Evolutionary conservation across 2,888 invertebrate species (phyloP), one percentile per base, ranked within the genome.

Genomic region (Papilio demoleus): DNA sequence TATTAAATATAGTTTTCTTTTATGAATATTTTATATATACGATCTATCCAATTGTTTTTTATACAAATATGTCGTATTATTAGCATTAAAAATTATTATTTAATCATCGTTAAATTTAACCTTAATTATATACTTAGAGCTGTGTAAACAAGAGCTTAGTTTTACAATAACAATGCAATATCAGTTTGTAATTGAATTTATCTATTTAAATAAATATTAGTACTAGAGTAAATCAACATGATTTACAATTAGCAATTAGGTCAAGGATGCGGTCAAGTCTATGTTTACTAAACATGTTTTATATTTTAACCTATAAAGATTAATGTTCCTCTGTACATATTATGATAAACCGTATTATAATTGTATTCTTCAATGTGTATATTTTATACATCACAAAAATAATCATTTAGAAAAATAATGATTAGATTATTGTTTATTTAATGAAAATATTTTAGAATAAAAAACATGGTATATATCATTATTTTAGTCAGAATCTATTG

Each of bases 1-100:
- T 71, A 64, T 70, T 65, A 63, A 56, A 58, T 70, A 71, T 68
- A 65, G 31, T 31, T 68, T 72, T 17, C 31, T 24, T 36, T 31
- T 47, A 14, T 50, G 22, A 24, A 14, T 38, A 38, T 14, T 38
- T 36, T 36, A 36, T n/a, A n/a, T n/a, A n/a, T n/a, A n/a, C n/a
- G n/a, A n/a, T n/a, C n/a, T n/a, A n/a, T n/a, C n/a, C n/a, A n/a
- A n/a, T n/a, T n/a, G n/a, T n/a, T n/a, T n/a, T n/a, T n/a, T n/a
- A n/a, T n/a, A n/a, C n/a, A n/a, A n/a, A n/a, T n/a, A n/a, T n/a
- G n/a, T n/a, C n/a, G n/a, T n/a, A n/a, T n/a, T n/a, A n/a, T n/a
- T n/a, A n/a, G n/a, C n/a, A n/a, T n/a, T n/a, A n/a, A n/a, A n/a
- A n/a, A n/a, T n/a, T n/a, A n/a, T n/a, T n/a, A n/a, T n/a, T n/a